Evolutionary conservation across 2,797 vertebrate species (phyloP), one percentile per base, ranked within the genome.

Genomic region (Toxotes lorentzi): DNA sequence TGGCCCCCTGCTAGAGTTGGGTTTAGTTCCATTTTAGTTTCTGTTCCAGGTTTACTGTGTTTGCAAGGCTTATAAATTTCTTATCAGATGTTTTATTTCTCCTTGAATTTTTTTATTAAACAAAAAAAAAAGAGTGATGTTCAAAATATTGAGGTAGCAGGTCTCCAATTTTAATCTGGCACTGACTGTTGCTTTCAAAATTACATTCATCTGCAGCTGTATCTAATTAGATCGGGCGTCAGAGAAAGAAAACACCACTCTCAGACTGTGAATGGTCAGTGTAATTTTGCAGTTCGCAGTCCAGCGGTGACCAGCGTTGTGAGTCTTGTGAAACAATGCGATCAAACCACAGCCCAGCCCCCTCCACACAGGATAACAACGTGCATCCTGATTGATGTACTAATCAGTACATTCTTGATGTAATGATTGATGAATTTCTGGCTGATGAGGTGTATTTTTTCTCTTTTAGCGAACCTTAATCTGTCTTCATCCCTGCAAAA

Each of bases 1-100:
- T 57, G 77, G 73, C 60, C 73, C 40, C 63, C 73, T 62, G 76
- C 64, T 68, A 7, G 12, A 61, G 43, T 24, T 41, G 27, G 17
- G 10, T 62, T 76, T 14, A n/a, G 50, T 30, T 64, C 47, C 24
- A 16, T 32, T 82, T 80, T 51, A 45, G 65, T 34, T 38, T n/a
- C 8, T 3, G 1, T 23, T 59, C 32, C 30, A 17, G 4, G 30
- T 38, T 70, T 81, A 19, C 38, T 54, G 19, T 30, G 2, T 17
- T 60, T 2, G 7, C 64, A 8, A 47, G 8, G 24, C n/a, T 50
- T 41, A 27, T 34, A 10, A 14, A 34, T 17, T 30, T 24, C 12
- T 17, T 24, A 7, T 58, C n/a, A 65, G 32, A 47, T 24, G 4
- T 51, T 40, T 24, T 6, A 35, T 35, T 35, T 35, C 38, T 38